Conservation (phyloP, 2,113 vertebrate species). For the Synodontis membranacea region DNA sequence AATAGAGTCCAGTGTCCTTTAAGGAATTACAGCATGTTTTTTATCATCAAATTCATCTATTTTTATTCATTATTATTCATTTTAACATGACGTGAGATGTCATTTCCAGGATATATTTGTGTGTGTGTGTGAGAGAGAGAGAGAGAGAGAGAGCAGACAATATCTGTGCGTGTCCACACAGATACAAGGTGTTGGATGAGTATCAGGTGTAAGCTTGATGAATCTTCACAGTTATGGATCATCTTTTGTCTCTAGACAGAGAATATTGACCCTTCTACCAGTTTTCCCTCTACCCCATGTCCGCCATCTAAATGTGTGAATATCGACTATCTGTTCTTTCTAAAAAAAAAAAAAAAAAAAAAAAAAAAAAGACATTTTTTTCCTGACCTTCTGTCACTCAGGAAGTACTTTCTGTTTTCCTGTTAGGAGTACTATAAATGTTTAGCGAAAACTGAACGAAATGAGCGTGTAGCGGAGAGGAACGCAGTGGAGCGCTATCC, state of each 20-base stretch:
- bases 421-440: no score
- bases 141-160: no score
- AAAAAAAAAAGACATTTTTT: neutral
- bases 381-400: neutral
- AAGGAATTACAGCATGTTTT: neutral
- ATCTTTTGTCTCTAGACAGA: constrained; percentile 17
- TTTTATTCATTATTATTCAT: neutral
- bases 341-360: neutral
- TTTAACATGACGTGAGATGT: neutral
- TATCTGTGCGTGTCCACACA: neutral
- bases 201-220: constrained; percentile 33
- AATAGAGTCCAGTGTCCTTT: neutral
- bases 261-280: constrained; percentile 22
- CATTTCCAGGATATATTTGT: neutral
- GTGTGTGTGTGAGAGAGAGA: neutral
- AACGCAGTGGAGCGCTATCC: neutral
- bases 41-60: neutral
- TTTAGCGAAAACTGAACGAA: no score
- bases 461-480: neutral
- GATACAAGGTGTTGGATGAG: constrained; percentile 1
- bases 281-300: constrained; percentile 16
- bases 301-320: constrained; percentile 26
- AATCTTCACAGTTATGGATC: constrained; percentile 46
- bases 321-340: constrained; percentile 23
- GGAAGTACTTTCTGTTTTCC: neutral